phyloP scores from a whole-genome alignment of 2,888 invertebrate species.

The Pycnomerus fuliginosus region DNA sequence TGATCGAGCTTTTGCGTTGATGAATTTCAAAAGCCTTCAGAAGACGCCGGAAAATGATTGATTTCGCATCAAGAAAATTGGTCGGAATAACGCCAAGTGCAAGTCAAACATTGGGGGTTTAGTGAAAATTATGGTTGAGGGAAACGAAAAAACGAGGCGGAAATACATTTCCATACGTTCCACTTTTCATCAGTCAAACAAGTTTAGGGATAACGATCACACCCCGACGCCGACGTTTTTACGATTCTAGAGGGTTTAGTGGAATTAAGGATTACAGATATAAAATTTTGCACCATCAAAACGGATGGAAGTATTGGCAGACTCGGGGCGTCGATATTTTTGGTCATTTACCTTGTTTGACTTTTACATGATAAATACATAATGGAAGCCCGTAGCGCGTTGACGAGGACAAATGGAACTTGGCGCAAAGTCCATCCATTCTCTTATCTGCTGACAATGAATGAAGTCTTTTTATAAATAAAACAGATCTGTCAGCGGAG shows the following conservation, averaged over 20 bases:
- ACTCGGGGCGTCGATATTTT: too few relatives aligned
- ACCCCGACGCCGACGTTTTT: constrained; percentile 6
- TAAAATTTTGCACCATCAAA: too few relatives aligned
- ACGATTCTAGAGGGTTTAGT: constrained; percentile 8
- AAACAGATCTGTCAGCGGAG: constrained; percentile 22
- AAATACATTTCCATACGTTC: constrained; percentile 3
- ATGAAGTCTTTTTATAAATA: constrained; percentile 17
- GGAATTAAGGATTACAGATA: constrained; percentile 13
- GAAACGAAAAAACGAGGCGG: neutral
- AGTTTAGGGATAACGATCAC: constrained; percentile 2
- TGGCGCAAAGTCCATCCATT: constrained; percentile 21
- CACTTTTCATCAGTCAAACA: constrained; percentile 6
- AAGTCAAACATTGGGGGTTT: too few relatives aligned
- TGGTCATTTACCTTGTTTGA: too few relatives aligned
- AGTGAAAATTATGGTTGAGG: too few relatives aligned
- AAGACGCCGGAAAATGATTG: too few relatives aligned
- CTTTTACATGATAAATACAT: constrained; percentile 21
- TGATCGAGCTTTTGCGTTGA: too few relatives aligned
- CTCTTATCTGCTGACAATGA: constrained; percentile 24
- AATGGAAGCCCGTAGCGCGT: constrained; percentile 9
- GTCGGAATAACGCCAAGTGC: too few relatives aligned
- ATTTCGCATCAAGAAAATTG: too few relatives aligned
- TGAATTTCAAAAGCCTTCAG: too few relatives aligned
- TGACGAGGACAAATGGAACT: constrained; percentile 20
- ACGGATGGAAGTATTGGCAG: too few relatives aligned